Evolutionary conservation across 2,113 vertebrate genomes (phyloP).

Genomic region (Dolichotis patagonum): DNA sequence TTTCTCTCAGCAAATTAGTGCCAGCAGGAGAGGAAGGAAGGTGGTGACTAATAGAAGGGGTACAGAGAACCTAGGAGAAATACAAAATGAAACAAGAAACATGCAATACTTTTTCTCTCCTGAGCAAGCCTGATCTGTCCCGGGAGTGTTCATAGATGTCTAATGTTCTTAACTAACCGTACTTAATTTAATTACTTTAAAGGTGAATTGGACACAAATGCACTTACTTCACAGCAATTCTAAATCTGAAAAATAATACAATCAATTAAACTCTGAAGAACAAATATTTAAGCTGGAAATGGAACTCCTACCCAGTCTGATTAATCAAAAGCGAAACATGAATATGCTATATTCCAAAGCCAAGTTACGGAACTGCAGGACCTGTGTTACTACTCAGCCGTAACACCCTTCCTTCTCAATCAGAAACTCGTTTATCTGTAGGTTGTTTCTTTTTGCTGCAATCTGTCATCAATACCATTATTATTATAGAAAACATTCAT

Average conservation of each 20-base stretch:
- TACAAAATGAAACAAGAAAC: not conserved
- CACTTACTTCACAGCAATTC: conserved; percentile 80
- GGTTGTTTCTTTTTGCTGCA: conserved; percentile 31
- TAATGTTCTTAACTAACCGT: conserved; percentile 74
- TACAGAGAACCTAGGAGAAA: not conserved
- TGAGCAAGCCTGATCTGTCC: conserved; percentile 37
- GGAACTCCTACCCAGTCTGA: conserved; percentile 75
- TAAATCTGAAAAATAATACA: conserved; percentile 77
- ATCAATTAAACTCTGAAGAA: conserved; percentile 79
- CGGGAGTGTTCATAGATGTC: conserved; percentile 54
- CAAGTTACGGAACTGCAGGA: not conserved
- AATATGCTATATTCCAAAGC: conserved; percentile 48
- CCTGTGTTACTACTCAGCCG: conserved; percentile 48
- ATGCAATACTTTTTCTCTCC: not conserved
- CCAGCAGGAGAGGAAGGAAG: conserved; percentile 20
- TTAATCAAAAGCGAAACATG: conserved; percentile 79
- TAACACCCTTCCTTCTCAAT: not conserved
- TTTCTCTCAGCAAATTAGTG: conserved; percentile 54
- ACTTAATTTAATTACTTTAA: conserved; percentile 82
- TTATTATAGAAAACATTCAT: not conserved
- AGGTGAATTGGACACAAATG: conserved; percentile 75
- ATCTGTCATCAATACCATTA: not conserved
- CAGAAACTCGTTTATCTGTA: conserved; percentile 28
- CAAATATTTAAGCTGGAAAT: conserved; percentile 74
- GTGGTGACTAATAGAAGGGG: no score